Evolutionary conservation across 64 coral and sea anemone genomes (phyloP).

Genomic region (Astreopora myriophthalma): DNA sequence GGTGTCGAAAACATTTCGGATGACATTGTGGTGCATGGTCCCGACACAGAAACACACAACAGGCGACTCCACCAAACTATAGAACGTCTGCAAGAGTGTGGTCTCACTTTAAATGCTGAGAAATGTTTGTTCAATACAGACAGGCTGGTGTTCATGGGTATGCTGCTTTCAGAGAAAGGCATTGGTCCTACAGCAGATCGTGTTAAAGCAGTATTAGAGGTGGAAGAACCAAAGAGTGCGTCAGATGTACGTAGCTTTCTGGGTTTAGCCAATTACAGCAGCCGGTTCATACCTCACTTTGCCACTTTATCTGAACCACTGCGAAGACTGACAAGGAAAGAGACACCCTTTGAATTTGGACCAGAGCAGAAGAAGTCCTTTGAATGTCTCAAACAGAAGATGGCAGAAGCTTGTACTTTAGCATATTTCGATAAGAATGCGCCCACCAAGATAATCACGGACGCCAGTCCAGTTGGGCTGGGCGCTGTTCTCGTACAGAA

Average conservation of each 20-base stretch:
- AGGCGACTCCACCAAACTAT: conserved; percentile 1
- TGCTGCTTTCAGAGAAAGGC: conserved; percentile 52
- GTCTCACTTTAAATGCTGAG: conserved; percentile 15
- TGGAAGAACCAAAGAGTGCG: not conserved
- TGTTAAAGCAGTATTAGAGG: conserved; percentile 40
- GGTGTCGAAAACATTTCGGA: conserved; percentile 43
- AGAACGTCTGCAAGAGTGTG: conserved; percentile 21
- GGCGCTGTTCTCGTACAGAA: conserved; percentile 11
- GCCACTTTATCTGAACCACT: conserved; percentile 42
- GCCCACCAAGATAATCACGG: conserved; percentile 21
- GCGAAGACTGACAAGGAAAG: conserved; percentile 38
- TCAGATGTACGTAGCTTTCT: conserved; percentile 38
- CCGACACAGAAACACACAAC: conserved; percentile 21
- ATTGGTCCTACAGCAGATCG: conserved; percentile 32
- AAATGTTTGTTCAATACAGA: conserved; percentile 28
- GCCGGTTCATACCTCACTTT: conserved; percentile 42
- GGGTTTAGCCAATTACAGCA: conserved; percentile 38
- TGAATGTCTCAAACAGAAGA: not conserved
- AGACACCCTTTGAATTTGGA: conserved; percentile 24
- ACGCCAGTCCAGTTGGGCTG: conserved; percentile 40
- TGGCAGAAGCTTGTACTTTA: conserved; percentile 10
- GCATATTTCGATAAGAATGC: conserved; percentile 44
- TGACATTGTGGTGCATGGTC: conserved; percentile 61
- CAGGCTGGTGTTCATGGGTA: conserved; percentile 45
- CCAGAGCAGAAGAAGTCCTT: conserved; percentile 16